Conservation (phyloP, 2,113 vertebrate species). For the Tonatia bakeri region DNA sequence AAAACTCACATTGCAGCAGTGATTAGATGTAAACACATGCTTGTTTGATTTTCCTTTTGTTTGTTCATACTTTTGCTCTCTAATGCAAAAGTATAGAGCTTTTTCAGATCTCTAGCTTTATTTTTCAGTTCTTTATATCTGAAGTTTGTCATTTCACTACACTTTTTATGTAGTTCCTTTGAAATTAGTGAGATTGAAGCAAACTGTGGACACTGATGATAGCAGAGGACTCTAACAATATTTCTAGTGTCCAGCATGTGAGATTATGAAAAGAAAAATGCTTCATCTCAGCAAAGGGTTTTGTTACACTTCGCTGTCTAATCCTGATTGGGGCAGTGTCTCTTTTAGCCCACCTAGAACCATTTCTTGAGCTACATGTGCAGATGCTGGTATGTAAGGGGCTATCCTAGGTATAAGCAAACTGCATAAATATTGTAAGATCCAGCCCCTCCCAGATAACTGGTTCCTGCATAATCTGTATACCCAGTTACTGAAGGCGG, state of each 20-base stretch:
- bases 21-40: background rate
- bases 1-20: background rate
- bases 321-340: background rate
- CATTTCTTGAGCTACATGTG: background rate
- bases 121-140: conserved; percentile 37
- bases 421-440: background rate
- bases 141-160: background rate
- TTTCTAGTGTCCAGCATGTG: background rate
- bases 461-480: background rate
- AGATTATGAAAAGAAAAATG: background rate
- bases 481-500: background rate
- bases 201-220: background rate
- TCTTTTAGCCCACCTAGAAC: background rate
- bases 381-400: too few species aligned
- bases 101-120: background rate
- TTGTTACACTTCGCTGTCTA: background rate
- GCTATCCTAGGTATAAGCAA: background rate
- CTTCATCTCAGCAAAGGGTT: background rate
- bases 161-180: conserved; percentile 24
- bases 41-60: conserved; percentile 34
- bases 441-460: background rate
- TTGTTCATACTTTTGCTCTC: background rate
- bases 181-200: conserved; percentile 7
- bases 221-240: background rate
- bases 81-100: too few species aligned